A percentile compares a stretch with the other conserved stretches of the same genome.
These are phyloP conservation scores for Andrena praecox DNA, from an alignment of 2,888 invertebrate species.

Conservation along the genomic window DNA sequence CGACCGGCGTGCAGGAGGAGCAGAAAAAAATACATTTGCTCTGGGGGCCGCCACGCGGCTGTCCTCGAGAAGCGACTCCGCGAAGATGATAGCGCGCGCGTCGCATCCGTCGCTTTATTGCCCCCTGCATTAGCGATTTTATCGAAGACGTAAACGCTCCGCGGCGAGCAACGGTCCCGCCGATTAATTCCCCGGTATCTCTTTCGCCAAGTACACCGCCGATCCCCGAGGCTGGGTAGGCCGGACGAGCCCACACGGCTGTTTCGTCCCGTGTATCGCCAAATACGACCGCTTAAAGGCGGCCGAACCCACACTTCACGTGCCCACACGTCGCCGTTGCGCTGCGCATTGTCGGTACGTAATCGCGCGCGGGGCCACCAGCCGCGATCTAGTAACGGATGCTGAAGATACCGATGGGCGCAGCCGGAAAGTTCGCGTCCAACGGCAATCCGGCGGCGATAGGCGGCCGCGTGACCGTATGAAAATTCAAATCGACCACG, in stretches of 20 bases:
- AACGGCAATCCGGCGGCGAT: constrained; percentile 2
- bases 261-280: constrained; percentile 75
- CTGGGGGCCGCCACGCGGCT: neutral
- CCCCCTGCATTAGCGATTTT: constrained; percentile 48
- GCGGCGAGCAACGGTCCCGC: constrained; percentile 20
- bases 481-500: constrained; percentile 21
- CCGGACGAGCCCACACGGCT: constrained; percentile 70
- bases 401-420: constrained; percentile 22
- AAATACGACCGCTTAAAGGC: constrained; percentile 79
- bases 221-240: constrained; percentile 46
- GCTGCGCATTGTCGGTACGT: constrained; percentile 60
- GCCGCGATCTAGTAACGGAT: constrained; percentile 53
- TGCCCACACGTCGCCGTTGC: constrained; percentile 77
- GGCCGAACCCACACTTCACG: constrained; percentile 78
- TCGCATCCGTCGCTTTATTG: constrained; percentile 26
- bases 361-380: constrained; percentile 56
- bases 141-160: constrained; percentile 26
- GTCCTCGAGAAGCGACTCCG: neutral
- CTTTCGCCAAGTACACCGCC: constrained; percentile 52
- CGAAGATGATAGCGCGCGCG: neutral
- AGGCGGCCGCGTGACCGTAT: neutral
- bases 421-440: constrained; percentile 3
- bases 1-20: neutral
- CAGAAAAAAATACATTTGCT: constrained; percentile 16
- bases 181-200: constrained; percentile 58